Percentiles rank a stretch among this genome's conserved stretches.
Evolutionary conservation across 2,888 invertebrate genomes (phyloP).

Genomic region (Sesia bembeciformis): DNA sequence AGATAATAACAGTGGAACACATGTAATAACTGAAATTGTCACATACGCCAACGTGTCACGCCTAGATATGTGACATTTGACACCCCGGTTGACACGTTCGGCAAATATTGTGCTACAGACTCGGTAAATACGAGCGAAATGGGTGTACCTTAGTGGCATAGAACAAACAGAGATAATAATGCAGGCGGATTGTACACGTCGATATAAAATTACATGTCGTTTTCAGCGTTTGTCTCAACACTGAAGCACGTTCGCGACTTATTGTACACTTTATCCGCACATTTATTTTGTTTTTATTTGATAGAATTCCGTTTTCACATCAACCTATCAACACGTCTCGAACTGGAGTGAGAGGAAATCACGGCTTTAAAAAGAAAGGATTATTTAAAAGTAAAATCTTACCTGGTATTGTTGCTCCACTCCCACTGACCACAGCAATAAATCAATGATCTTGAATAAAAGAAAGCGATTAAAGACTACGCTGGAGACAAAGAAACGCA

Average conservation of each 20-base stretch:
- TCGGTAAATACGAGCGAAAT: conserved; percentile 61
- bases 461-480: conserved; percentile 58
- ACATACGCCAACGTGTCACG: conserved; percentile 54
- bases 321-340: no score
- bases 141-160: conserved; percentile 31
- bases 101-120: conserved; percentile 68
- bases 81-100: conserved; percentile 64
- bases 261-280: conserved; percentile 16
- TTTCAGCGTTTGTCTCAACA: conserved; percentile 48
- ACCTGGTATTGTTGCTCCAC: conserved; percentile 31
- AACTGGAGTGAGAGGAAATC: no score
- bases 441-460: conserved; percentile 61
- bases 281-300: no score
- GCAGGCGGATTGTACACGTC: conserved; percentile 40
- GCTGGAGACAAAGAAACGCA: conserved; percentile 48
- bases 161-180: conserved; percentile 57
- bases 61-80: conserved; percentile 64
- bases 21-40: conserved; percentile 60
- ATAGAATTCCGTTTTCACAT: neutral
- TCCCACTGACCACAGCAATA: conserved; percentile 38
- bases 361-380: no score
- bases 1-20: conserved; percentile 54
- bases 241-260: conserved; percentile 48
- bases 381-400: conserved; percentile 24
- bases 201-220: conserved; percentile 60